Evolutionary conservation across 2,113 vertebrate species (phyloP).

Genomic region (Rissa tridactyla): DNA sequence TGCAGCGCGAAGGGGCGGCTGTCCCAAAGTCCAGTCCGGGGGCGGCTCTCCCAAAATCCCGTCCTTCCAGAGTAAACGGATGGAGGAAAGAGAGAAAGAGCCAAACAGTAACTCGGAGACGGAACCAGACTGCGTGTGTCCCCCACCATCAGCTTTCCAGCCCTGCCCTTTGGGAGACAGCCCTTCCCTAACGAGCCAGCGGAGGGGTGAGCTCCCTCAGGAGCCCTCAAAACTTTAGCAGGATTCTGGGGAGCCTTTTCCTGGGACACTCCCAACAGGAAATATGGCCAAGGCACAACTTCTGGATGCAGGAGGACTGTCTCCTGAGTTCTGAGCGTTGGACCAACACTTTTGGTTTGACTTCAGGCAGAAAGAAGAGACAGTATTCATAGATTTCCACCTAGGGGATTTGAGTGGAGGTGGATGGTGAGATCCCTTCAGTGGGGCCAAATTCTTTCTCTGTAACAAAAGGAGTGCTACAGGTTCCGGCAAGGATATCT

Average conservation of each 20-base stretch:
- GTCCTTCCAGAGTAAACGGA: background rate
- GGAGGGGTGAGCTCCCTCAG: background rate
- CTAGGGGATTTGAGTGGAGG: background rate
- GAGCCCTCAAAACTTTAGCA: background rate
- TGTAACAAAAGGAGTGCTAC: background rate
- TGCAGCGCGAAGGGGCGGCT: background rate
- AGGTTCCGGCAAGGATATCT: background rate
- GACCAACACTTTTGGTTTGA: background rate
- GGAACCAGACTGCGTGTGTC: background rate
- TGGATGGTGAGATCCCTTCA: background rate
- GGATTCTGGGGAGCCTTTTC: background rate
- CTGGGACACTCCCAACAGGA: rapidly evolving
- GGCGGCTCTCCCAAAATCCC: no score
- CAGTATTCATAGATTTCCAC: background rate
- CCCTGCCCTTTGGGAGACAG: rapidly evolving
- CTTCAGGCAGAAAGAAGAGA: background rate
- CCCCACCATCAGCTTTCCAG: background rate
- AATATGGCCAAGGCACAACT: background rate
- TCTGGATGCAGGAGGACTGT: background rate
- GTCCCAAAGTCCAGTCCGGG: no score
- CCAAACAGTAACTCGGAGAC: background rate
- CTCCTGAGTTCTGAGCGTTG: background rate
- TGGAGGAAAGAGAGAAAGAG: background rate
- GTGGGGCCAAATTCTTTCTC: background rate
- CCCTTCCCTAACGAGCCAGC: rapidly evolving